Evolutionary conservation across 2,113 vertebrate genomes (phyloP).

Genomic region (Sialia sialis): DNA sequence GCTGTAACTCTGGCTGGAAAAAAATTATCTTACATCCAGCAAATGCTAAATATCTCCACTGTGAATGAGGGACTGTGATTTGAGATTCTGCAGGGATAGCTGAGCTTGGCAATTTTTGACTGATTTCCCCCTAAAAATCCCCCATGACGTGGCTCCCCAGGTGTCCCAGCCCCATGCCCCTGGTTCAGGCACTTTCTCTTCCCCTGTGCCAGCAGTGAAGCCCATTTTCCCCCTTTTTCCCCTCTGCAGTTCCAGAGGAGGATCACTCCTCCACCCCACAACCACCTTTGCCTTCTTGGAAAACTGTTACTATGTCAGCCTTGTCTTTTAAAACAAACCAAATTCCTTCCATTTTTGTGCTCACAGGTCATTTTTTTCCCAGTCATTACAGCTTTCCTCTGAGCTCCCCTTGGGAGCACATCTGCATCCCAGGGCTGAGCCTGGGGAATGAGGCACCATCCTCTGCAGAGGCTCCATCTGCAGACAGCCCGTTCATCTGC

Average conservation of each 20-base stretch:
- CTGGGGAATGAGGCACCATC: fast-evolving
- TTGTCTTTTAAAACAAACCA: neutral
- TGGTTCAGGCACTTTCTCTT: no score
- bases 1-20: neutral
- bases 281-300: neutral
- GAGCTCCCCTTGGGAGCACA: neutral
- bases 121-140: neutral
- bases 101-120: neutral
- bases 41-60: neutral
- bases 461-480: neutral
- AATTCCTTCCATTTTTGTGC: neutral
- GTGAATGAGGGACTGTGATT: fast-evolving
- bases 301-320: neutral
- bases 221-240: no score
- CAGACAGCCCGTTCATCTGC: fast-evolving
- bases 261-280: fast-evolving
- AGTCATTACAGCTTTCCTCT: neutral
- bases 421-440: neutral
- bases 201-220: neutral
- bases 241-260: fast-evolving
- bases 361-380: neutral
- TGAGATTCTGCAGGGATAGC: neutral
- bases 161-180: neutral
- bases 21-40: neutral
- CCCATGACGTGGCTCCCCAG: fast-evolving